Evolutionary conservation across 2,797 vertebrate genomes (phyloP), one percentile per base, ranked within the genome.

Genomic region (Falco concolor): DNA sequence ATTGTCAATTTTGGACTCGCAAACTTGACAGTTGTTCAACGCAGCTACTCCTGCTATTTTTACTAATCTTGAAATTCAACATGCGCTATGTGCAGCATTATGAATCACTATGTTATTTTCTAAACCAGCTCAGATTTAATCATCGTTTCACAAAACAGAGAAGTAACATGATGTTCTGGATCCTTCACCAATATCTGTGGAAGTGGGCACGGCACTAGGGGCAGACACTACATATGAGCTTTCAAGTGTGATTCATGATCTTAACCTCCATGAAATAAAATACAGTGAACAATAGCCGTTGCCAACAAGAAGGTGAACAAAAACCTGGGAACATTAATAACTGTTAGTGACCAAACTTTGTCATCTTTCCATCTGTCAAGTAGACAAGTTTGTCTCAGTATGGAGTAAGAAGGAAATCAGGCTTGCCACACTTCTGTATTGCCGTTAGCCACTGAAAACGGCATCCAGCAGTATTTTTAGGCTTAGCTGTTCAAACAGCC

Each of bases 101-200:
- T 95, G 95, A 96, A 96, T 97, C 95, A 97, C 73, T 76, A 24
- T 67, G 87, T 95, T 95, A 85, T 94, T 91, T 87, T 74, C 93
- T 54, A 84, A 91, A 89, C 68, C 87, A 92, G 65, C 70, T 85
- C 79, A 47, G 87, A 92, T 91, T 97, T 93, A 96, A 96, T 94
- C 93, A 95, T 57, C 86, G 10, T 85, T 87, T 85, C 87, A 95
- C 50, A 61, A 84, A 89, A 14, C 72, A 87, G 88, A 64, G 42
- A 57, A 93, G 84, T 68, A 72, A 89, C 96, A 87, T 4, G 5
- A 69, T 83, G 89, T 87, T 89, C 90, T 94, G 78, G 45, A 74
- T 89, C 64, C 72, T 86, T 77, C 81, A 27, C 9, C 57, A 57
- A 5, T 64, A 70, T 24, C 83, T 36, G 47, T 22, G 81, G 49